Base-by-base conservation (phyloP, 2,888 invertebrate genomes). In the Oxytorus armatus region DNA sequence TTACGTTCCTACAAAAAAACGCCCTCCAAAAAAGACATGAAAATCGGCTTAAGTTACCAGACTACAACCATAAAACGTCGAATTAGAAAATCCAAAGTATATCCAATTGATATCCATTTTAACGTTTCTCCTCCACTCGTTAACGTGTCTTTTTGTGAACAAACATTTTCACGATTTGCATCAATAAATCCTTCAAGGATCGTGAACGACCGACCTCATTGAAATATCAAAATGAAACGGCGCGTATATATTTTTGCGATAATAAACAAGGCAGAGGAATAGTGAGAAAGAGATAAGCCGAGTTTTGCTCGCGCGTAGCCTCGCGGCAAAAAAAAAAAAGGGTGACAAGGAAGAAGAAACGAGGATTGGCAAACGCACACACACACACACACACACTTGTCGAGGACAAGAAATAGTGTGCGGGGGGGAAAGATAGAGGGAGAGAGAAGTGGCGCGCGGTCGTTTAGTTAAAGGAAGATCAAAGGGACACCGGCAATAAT, bases 401-500 rank as follows among this genome's bases (percentile, higher is more conserved):
- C 25, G 25, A 49, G 5, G 49, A 47, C 8, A 36, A 11, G 65
- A 55, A 63, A 83, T 53, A 55, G 79, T 61, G 82, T 79, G 77
- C 80, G 79, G 57, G 79, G 84, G 82, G 73, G 76, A 63, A 68
- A 80, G n/a, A n/a, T n/a, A 51, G 39, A 73, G 73, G 44, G 39
- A 39, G 77, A 66, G 77, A 74, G 75, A 82, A 82, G 77, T 77
- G 77, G 82, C 82, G 76, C 82, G 76, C 76, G 69, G 85, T 73
- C 83, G 85, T 85, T 84, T 86, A 88, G 86, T 87, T 87, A 84
- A 77, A 87, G 85, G 81, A 73, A 87, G 88, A 90, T 91, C 91
- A 91, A 91, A 91, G 90, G 85, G 84, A 81, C 79, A 87, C 91
- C 91, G 91, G 89, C 90, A 90, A 91, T 91, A 91, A 92, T 91